These are phyloP conservation scores for Caranx melampygus DNA, from an alignment of 2,113 vertebrate genomes.

Conservation along the genomic window DNA sequence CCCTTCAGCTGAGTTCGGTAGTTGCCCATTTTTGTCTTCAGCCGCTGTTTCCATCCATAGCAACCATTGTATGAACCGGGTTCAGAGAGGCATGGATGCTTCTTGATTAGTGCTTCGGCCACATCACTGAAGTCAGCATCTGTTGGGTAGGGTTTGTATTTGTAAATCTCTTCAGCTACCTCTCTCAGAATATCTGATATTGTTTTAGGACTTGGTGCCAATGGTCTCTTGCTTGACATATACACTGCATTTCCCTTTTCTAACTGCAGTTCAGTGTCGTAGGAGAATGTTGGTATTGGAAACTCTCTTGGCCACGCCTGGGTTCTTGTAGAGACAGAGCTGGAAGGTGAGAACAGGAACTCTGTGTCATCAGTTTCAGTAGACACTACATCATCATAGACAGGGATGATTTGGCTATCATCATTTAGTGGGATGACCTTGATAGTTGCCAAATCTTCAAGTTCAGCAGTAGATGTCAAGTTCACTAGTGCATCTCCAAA, in stretches of 20 bases:
- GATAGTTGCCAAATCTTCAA: not conserved
- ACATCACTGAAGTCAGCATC: slow-evolving; percentile 42
- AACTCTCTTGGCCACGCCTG: slow-evolving; percentile 44
- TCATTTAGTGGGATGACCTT: slow-evolving; percentile 22
- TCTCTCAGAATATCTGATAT: slow-evolving; percentile 37
- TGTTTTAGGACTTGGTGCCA: slow-evolving; percentile 20
- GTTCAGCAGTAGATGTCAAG: slow-evolving; percentile 9
- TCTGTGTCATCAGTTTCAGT: slow-evolving; percentile 12
- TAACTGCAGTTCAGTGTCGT: slow-evolving; percentile 36
- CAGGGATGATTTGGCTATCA: not conserved
- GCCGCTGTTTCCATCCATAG: slow-evolving; percentile 40
- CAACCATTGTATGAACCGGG: slow-evolving; percentile 37
- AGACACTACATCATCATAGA: slow-evolving; percentile 1
- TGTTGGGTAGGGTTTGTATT: slow-evolving; percentile 35
- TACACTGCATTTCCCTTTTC: slow-evolving; percentile 25
- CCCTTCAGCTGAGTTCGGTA: slow-evolving; percentile 33
- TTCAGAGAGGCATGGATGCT: slow-evolving; percentile 46
- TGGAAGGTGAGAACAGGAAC: slow-evolving; percentile 16
- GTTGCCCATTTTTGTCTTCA: slow-evolving; percentile 51
- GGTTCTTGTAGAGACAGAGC: slow-evolving; percentile 30
- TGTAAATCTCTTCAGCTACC: slow-evolving; percentile 15
- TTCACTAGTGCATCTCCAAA: slow-evolving; percentile 32
- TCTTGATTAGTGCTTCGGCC: slow-evolving; percentile 42
- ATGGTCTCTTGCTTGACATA: not conserved
- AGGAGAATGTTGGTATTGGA: slow-evolving; percentile 27